A percentile compares a stretch with the other conserved stretches of the same genome.
These are phyloP conservation scores for Danio rerio DNA, from an alignment of 2,113 vertebrate genomes.

Conservation along the genomic window DNA sequence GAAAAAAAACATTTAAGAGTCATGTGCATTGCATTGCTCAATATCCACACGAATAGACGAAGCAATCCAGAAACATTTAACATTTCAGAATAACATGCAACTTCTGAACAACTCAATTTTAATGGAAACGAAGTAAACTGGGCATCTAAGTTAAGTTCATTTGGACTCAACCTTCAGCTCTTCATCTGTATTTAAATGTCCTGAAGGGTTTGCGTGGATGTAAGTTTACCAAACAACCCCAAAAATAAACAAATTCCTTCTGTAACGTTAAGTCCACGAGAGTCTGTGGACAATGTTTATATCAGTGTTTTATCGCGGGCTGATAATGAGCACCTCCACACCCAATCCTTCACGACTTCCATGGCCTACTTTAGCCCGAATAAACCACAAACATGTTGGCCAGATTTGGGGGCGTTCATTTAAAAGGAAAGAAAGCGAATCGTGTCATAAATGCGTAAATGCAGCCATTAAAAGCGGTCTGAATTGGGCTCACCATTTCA, in stretches of 20 bases:
- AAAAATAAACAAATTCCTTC: not conserved
- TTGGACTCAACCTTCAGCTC: slow-evolving; percentile 16
- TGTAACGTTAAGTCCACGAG: not conserved
- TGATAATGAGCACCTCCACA: slow-evolving; percentile 13
- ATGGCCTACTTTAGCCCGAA: slow-evolving; percentile 52
- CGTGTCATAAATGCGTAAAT: not conserved
- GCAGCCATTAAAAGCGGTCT: not conserved
- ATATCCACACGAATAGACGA: not conserved
- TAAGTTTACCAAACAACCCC: not conserved
- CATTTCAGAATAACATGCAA: too few species aligned
- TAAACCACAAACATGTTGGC: not conserved
- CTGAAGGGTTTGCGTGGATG: not conserved
- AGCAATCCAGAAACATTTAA: not conserved
- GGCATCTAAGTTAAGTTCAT: too few species aligned
- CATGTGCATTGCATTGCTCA: slow-evolving; percentile 9
- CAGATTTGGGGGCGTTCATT: not conserved
- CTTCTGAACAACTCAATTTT: not conserved
- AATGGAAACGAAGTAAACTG: not conserved
- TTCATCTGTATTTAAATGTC: not conserved
- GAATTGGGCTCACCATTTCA: slow-evolving; percentile 58
- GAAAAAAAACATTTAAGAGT: not conserved
- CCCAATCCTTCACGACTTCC: slow-evolving; percentile 30
- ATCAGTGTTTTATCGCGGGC: not conserved
- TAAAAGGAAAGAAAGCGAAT: not conserved
- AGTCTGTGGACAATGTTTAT: not conserved